Evolutionary conservation across 1,140 invertebrate genomes (phyloP), one percentile per base, ranked within the genome.

Genomic region (Aricia agestis): DNA sequence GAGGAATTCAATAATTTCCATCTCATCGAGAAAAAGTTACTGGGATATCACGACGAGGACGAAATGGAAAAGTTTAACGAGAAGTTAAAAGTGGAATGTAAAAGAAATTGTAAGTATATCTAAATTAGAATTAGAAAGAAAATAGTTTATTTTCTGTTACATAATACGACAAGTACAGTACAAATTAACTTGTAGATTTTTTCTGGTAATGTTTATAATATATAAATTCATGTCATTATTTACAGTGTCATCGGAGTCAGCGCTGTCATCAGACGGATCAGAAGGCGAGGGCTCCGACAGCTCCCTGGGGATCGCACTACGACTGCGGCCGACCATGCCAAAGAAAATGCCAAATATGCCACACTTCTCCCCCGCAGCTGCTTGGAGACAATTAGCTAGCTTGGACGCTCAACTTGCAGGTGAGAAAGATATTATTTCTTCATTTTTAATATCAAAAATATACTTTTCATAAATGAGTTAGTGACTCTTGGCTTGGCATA

Each of bases 291-390:
- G 86, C 6, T 89, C 90, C 66, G 88, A 86, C 6, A 81, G 86
- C 3, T 89, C 86, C 0, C 89, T 93, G 36, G 93, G 94, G 31
- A 95, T 97, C 67, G 94, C 94, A 25, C 86, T 97, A 61, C 93
- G 95, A 57, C 83, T 97, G 70, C 92, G 96, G 1, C 96, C 96
- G 2, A 96, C 95, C 0, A 80, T 97, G 70, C 96, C 96, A 1
- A 95, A 96, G 76, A 95, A 96, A 76, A 94, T 95, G 78, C 91
- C 94, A 13, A 94, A 95, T 70, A 94, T 96, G 19, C 95, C 96
- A 0, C 87, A 95, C 72, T 97, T 97, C 89, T 97, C 96, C 15
- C 96, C 96, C 2, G 94, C 95, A 0, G 93, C 95, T n/a, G 96
- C 96, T 0, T 97, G 96, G 96, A 93, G 95, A 76, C 93, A 95